phyloP scores from a whole-genome alignment of 2,888 invertebrate genomes.

The Lithophane socia region DNA sequence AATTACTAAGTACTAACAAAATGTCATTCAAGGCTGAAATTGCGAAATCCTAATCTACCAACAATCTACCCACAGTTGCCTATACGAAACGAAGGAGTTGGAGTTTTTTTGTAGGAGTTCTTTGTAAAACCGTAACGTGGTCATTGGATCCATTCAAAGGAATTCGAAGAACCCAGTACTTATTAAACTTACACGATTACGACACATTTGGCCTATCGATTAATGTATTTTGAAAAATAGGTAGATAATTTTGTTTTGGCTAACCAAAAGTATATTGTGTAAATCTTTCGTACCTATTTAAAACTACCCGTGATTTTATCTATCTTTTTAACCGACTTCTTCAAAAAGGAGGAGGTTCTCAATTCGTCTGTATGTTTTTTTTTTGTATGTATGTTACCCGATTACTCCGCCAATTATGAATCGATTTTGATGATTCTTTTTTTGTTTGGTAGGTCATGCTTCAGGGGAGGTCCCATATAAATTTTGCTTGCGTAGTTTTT shows the following conservation, averaged over 20 bases:
- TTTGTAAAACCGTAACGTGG: neutral
- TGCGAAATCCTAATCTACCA: neutral
- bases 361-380: too few species aligned
- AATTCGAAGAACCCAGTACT: neutral
- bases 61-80: neutral
- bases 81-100: neutral
- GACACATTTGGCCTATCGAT: neutral
- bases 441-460: too few species aligned
- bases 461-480: too few species aligned
- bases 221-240: neutral
- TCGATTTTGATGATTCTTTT: too few species aligned
- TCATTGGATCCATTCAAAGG: neutral
- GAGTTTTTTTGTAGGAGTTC: neutral
- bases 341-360: too few species aligned
- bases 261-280: neutral
- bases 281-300: neutral
- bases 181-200: neutral
- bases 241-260: neutral
- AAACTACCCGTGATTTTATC: neutral
- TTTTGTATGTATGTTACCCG: too few species aligned
- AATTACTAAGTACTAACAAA: neutral
- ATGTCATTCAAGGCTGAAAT: neutral
- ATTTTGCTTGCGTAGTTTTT: too few species aligned
- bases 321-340: neutral
- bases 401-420: too few species aligned